Evolutionary conservation across 2,888 invertebrate species (phyloP).

Genomic region (Agrenia bidenticulata): DNA sequence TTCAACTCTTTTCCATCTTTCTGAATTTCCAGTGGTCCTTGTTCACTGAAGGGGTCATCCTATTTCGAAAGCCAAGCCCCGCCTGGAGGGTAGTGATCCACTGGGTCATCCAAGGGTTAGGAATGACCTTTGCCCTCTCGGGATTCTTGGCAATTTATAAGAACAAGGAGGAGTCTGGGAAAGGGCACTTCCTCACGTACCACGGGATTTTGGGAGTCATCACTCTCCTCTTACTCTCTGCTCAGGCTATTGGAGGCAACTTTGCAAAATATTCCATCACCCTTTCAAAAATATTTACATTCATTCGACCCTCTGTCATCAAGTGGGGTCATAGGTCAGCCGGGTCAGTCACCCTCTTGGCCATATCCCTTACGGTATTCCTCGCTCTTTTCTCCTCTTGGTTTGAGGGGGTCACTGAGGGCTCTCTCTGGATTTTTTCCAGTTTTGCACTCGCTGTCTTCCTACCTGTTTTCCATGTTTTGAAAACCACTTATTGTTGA

Average conservation of each 20-base stretch:
- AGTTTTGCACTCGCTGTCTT: slow-evolving; percentile 13
- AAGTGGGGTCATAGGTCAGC: slow-evolving; percentile 41
- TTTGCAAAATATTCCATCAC: slow-evolving; percentile 39
- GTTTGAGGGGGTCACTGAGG: slow-evolving; percentile 26
- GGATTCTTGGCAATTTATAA: slow-evolving; percentile 42
- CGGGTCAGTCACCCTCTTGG: slow-evolving; percentile 34
- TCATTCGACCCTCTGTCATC: slow-evolving; percentile 26
- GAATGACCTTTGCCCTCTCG: slow-evolving; percentile 27
- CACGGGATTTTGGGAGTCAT: slow-evolving; percentile 43
- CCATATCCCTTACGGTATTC: slow-evolving; percentile 29
- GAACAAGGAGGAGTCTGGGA: slow-evolving; percentile 39
- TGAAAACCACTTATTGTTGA: slow-evolving; percentile 12
- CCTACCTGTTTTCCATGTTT: slow-evolving; percentile 22
- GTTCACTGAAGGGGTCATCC: slow-evolving; percentile 26
- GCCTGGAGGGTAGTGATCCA: slow-evolving; percentile 37
- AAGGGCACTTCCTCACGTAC: slow-evolving; percentile 43
- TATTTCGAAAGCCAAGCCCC: slow-evolving; percentile 35
- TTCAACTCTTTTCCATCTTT: not conserved
- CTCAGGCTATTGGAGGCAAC: slow-evolving; percentile 41
- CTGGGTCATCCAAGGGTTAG: slow-evolving; percentile 34
- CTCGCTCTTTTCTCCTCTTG: slow-evolving; percentile 39
- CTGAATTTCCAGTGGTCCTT: not conserved
- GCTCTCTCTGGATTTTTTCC: slow-evolving; percentile 14
- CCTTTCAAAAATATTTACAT: slow-evolving; percentile 22
- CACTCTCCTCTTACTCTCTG: slow-evolving; percentile 21